Conservation (phyloP, 2,797 vertebrate genomes). For the Coccyzus lansbergi region DNA sequence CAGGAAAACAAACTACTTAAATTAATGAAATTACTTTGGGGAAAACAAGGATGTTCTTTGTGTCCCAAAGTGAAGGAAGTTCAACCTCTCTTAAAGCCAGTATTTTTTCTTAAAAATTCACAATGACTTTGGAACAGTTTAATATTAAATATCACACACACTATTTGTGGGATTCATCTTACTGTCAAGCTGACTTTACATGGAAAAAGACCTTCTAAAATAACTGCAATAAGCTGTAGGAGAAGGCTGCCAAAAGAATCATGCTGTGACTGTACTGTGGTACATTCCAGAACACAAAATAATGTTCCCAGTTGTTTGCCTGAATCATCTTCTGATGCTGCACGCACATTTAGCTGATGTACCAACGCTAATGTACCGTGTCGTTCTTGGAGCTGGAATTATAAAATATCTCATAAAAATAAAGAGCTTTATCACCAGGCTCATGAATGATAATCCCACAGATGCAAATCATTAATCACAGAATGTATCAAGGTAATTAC, state of each 20-base stretch:
- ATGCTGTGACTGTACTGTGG: not conserved
- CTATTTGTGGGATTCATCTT: not conserved
- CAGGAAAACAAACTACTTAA: not conserved
- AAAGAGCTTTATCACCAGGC: slow-evolving; percentile 30
- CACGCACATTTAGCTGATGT: slow-evolving; percentile 38
- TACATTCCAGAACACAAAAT: slow-evolving; percentile 15
- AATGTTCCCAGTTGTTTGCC: slow-evolving; percentile 50
- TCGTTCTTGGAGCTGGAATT: slow-evolving; percentile 15
- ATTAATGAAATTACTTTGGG: not conserved
- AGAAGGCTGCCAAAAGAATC: slow-evolving; percentile 30
- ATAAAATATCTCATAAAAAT: slow-evolving; percentile 31
- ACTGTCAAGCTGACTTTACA: not conserved
- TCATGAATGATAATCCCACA: slow-evolving; percentile 38
- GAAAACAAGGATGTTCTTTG: not conserved
- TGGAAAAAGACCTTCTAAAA: slow-evolving; percentile 10
- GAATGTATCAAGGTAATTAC: not conserved
- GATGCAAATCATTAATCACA: slow-evolving; percentile 49
- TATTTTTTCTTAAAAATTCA: not conserved
- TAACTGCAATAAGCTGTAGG: not conserved
- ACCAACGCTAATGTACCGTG: slow-evolving; percentile 32
- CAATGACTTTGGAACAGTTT: not conserved
- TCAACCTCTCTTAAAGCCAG: not conserved
- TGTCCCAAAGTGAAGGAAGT: not conserved
- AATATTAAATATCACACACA: not conserved
- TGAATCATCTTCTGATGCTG: slow-evolving; percentile 10